Conservation (phyloP, 2,113 vertebrate genomes). For the Pongo pygmaeus region DNA sequence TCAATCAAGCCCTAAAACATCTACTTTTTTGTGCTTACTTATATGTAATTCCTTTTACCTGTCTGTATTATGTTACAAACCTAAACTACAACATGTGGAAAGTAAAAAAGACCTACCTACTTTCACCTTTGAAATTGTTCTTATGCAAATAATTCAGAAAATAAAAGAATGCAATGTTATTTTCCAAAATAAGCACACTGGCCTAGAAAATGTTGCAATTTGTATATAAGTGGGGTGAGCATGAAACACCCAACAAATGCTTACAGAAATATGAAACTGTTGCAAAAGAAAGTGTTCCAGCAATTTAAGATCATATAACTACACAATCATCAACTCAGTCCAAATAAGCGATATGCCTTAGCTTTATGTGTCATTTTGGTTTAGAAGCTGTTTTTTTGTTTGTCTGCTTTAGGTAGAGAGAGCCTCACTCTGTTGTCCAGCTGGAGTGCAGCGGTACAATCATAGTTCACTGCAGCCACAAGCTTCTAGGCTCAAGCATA, state of each 20-base stretch:
- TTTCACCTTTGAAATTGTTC: conserved; percentile 66
- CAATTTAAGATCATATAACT: conserved; percentile 47
- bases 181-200: conserved; percentile 67
- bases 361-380: conserved; percentile 58
- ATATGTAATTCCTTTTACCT: conserved; percentile 65
- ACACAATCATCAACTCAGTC: conserved; percentile 64
- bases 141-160: conserved; percentile 60
- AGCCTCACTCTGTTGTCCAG: neutral
- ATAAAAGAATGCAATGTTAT: conserved; percentile 47
- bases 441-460: neutral
- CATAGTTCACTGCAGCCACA: neutral
- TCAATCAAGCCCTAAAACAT: conserved; percentile 70
- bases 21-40: conserved; percentile 65
- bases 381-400: neutral
- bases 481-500: neutral
- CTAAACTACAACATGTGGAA: conserved; percentile 50
- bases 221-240: neutral
- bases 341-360: conserved; percentile 31
- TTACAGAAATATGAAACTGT: conserved; percentile 50
- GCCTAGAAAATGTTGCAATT: neutral
- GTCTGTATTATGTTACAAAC: conserved; percentile 43
- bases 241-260: conserved; percentile 20
- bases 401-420: neutral
- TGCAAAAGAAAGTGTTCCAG: conserved; percentile 57
- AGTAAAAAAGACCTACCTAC: neutral